Percentiles rank a stretch among this genome's conserved stretches.
These are phyloP conservation scores for Brachionus sp. DNA, from an alignment of 1,140 invertebrate species.

Conservation along the genomic window DNA sequence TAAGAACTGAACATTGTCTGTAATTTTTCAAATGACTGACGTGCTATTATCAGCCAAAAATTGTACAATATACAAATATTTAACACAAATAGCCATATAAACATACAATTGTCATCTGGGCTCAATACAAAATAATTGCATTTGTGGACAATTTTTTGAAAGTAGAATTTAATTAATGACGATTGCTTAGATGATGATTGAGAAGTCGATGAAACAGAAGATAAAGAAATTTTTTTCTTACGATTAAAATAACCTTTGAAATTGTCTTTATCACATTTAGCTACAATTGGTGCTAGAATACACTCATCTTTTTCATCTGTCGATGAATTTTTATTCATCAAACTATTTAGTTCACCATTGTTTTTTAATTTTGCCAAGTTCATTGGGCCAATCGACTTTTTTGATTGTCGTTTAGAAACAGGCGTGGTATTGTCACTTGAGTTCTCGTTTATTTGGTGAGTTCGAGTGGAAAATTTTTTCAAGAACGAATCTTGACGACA, in stretches of 20 bases:
- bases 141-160: background rate
- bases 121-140: conserved; percentile 70
- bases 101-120: conserved; percentile 89
- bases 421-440: background rate
- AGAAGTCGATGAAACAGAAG: background rate
- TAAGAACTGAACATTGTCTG: conserved; percentile 61
- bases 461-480: conserved; percentile 84
- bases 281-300: background rate
- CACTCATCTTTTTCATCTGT: background rate
- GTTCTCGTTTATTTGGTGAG: conserved; percentile 56
- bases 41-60: conserved; percentile 87
- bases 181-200: background rate
- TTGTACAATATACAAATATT: conserved; percentile 87
- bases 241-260: background rate
- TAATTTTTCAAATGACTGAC: conserved; percentile 71
- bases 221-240: background rate
- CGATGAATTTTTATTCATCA: background rate
- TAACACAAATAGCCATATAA: conserved; percentile 85
- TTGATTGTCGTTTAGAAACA: background rate
- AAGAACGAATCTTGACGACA: conserved; percentile 84
- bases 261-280: background rate
- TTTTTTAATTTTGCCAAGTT: conserved; percentile 32
- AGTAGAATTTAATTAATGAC: background rate
- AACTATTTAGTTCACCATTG: background rate
- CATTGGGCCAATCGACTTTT: conserved; percentile 43